phyloP scores from a whole-genome alignment of 1,140 invertebrate species.

The Campoletis sonorensis region DNA sequence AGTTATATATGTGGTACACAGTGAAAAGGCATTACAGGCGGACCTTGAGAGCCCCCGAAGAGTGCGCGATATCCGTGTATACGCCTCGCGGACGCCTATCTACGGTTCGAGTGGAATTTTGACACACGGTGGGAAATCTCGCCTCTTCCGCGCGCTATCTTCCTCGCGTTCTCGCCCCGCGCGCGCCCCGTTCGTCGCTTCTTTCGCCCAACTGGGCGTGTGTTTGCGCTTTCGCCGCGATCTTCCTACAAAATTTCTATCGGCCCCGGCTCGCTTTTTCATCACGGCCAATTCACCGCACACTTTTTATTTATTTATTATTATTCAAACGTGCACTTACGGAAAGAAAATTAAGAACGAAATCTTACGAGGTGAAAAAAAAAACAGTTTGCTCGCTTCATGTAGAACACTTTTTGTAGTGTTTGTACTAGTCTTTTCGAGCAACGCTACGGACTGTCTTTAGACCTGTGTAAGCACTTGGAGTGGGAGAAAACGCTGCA shows the following conservation, averaged over 20 bases:
- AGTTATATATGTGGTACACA: constrained; percentile 11
- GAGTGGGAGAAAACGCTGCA: too few species aligned
- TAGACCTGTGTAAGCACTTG: too few species aligned
- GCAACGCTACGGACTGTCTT: too few species aligned
- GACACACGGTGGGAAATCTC: constrained; percentile 26
- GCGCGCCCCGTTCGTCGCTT: neutral
- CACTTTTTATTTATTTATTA: too few species aligned
- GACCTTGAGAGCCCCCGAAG: constrained; percentile 25
- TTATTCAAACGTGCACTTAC: too few species aligned
- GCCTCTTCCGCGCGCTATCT: constrained; percentile 11
- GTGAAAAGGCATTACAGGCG: constrained; percentile 28
- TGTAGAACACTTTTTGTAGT: too few species aligned
- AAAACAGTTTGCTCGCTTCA: too few species aligned
- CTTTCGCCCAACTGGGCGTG: constrained; percentile 27
- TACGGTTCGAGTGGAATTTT: constrained; percentile 18
- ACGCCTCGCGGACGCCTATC: constrained; percentile 32
- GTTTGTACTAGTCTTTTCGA: too few species aligned
- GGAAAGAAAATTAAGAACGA: too few species aligned
- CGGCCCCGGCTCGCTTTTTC: neutral
- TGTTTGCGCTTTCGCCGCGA: constrained; percentile 13
- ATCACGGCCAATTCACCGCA: neutral
- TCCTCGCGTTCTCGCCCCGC: constrained; percentile 12
- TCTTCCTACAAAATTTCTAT: neutral
- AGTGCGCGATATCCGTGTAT: constrained; percentile 31
- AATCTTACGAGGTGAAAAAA: too few species aligned